Evolutionary conservation across 2,113 vertebrate genomes (phyloP), one percentile per base, ranked within the genome.

Genomic region (Eurystomus gularis): DNA sequence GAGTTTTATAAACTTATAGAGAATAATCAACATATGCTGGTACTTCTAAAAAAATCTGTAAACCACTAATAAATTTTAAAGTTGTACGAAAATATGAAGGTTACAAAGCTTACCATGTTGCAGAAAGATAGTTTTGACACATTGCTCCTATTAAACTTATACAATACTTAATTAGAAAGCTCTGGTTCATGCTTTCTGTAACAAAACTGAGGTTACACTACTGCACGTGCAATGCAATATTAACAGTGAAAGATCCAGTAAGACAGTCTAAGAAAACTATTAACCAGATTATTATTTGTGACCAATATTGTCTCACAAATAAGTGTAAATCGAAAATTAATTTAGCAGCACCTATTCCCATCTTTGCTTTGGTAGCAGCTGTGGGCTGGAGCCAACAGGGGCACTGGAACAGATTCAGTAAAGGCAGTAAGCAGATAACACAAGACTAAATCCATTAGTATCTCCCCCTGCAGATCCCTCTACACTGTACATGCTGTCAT

Each of bases 41-140:
- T 64, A 82, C 24, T 68, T 87, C 11, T 7, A 40, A 96, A 94
- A 94, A 89, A 68, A 82, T 26, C 17, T 91, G 20, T 61, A 94
- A 95, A 85, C 25, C 29, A 75, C 26, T 86, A 93, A 93, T 82
- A 79, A 83, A 88, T 64, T 80, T 5, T 92, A 46, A 97, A 86
- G 8, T 78, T 92, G 20, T 14, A 42, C 17, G 40, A 94, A 94
- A 75, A 82, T 83, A 96, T 42, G 33, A 48, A 89, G 42, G 33
- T 68, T 86, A 20, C 68, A 84, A 89, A 81, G 44, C 78, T 93
- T 91, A 65, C 44, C 35, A 37, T n/a, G 10, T n/a, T 78, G 65
- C 12, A 81, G 49, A 88, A 94, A 72, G 29, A 92, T 13, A 66
- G 11, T 87, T 97, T 88, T 70, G 51, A 61, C 62, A 88, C 26